Base-by-base conservation (phyloP, 2,113 vertebrate genomes). In the Myotis davidii region DNA sequence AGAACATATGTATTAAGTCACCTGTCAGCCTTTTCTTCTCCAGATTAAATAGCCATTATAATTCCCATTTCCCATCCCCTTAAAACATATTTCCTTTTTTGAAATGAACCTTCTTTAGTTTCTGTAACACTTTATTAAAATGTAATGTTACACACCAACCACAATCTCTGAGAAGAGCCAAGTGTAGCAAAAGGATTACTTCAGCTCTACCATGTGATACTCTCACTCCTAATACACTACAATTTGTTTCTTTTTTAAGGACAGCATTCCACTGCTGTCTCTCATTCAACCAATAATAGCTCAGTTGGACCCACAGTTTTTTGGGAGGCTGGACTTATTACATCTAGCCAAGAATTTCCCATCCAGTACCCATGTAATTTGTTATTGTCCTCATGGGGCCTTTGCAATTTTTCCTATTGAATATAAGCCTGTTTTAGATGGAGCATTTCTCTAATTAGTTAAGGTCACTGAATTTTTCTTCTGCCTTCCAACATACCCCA, bases 1-100 rank as follows among this genome's bases (percentile, higher is more conserved):
- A 97, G 93, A 96, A 81, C 96, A 97, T 84, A 87, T 91, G 96
- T 76, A 97, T 96, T 87, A 91, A 97, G 95, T 97, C 96, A 97
- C 94, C 95, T 94, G 96, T 97, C 92, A 94, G 91, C 79, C 88
- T 95, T 92, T 82, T 96, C 95, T 95, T 77, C 92, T 92, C 94
- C 95, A 94, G 88, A 97, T 96, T 97, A 98, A 96, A 97, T 56
- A 95, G 72, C 83, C 67, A 92, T 95, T 95, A 50, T 77, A 85
- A 90, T 91, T 95, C 65, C 56, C 94, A 96, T 78, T 97, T 96
- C 92, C 93, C 70, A 94, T 84, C 54, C 73, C 83, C 77, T 95
- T 97, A 92, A 97, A 96, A 97, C 78, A 69, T 70, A 96, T 77
- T 95, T 92, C 81, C 69, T 82, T 91, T 95, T 85, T 91, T 79